These are phyloP conservation scores for Poeciliopsis retropinna DNA, from an alignment of 2,113 vertebrate genomes.

Conservation along the genomic window DNA sequence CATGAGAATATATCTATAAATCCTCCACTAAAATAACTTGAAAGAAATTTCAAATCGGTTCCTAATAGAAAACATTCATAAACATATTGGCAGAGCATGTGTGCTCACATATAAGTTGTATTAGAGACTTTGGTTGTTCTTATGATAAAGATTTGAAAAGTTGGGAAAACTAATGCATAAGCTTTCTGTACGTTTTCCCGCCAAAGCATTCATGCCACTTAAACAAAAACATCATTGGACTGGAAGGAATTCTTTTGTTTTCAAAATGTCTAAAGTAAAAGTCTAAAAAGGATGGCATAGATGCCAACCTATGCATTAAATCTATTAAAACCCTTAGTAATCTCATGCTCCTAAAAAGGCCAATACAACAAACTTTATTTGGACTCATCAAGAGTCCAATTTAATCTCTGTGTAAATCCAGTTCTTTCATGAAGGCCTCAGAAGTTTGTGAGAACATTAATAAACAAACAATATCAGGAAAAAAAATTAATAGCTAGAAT, in stretches of 20 bases:
- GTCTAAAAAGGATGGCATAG: not conserved
- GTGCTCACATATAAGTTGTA: not conserved
- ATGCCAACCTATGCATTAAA: not conserved
- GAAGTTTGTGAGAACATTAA: not conserved
- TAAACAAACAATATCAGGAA: no score
- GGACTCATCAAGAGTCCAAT: not conserved
- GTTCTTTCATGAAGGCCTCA: not conserved
- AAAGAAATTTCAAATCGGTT: slow-evolving; percentile 33
- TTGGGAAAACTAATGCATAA: no score
- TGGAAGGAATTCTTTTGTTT: no score
- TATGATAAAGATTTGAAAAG: not conserved
- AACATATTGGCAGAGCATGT: not conserved
- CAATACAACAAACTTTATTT: not conserved
- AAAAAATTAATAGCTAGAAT: no score
- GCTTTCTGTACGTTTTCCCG: not conserved
- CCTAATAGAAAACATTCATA: not conserved
- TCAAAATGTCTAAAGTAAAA: no score
- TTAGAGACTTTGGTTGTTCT: not conserved
- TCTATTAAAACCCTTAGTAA: not conserved
- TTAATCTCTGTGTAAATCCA: not conserved
- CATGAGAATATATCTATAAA: slow-evolving; percentile 24
- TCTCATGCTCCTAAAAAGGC: not conserved
- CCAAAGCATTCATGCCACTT: not conserved
- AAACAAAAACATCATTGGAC: no score
- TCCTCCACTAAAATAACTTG: slow-evolving; percentile 28